phyloP scores from a whole-genome alignment of 1,140 invertebrate genomes.

The Grapholita molesta region DNA sequence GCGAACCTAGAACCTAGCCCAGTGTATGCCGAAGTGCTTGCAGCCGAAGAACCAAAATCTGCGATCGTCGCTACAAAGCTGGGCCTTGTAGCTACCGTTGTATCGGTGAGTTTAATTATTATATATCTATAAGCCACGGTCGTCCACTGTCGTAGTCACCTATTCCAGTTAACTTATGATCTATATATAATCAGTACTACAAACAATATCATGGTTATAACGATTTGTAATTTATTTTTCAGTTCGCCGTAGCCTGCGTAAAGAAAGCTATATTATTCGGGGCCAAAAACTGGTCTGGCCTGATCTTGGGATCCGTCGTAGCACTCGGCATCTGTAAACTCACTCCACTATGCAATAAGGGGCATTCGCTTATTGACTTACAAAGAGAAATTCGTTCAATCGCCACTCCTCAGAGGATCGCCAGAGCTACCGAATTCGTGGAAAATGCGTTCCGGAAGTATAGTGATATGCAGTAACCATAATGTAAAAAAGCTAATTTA shows the following conservation, averaged over 20 bases:
- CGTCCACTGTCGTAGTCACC: too few relatives aligned
- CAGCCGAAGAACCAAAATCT: slow-evolving; percentile 4
- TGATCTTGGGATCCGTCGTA: slow-evolving; percentile 25
- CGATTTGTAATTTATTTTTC: slow-evolving; percentile 14
- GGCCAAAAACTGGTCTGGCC: slow-evolving; percentile 19
- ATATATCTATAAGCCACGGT: too few relatives aligned
- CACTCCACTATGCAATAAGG: slow-evolving; percentile 28
- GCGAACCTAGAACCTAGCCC: not conserved
- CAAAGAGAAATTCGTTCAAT: slow-evolving; percentile 24
- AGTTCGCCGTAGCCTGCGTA: slow-evolving; percentile 20
- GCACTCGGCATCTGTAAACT: slow-evolving; percentile 34
- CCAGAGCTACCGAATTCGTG: slow-evolving; percentile 30
- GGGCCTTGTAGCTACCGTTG: not conserved
- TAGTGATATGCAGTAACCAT: slow-evolving; percentile 17
- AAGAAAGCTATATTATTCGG: slow-evolving; percentile 23
- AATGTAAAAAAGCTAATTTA: slow-evolving; percentile 5
- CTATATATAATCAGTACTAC: too few relatives aligned
- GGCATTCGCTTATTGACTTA: slow-evolving; percentile 19
- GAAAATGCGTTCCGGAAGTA: slow-evolving; percentile 35
- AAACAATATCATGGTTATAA: not conserved
- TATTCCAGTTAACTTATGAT: too few relatives aligned
- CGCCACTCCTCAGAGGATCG: slow-evolving; percentile 30
- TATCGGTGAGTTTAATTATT: slow-evolving; percentile 19
- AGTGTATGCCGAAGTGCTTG: not conserved
- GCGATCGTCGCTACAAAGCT: slow-evolving; percentile 14